These are phyloP conservation scores for Andrena haemorrhoa DNA, from an alignment of 2,888 invertebrate genomes.

Conservation along the genomic window DNA sequence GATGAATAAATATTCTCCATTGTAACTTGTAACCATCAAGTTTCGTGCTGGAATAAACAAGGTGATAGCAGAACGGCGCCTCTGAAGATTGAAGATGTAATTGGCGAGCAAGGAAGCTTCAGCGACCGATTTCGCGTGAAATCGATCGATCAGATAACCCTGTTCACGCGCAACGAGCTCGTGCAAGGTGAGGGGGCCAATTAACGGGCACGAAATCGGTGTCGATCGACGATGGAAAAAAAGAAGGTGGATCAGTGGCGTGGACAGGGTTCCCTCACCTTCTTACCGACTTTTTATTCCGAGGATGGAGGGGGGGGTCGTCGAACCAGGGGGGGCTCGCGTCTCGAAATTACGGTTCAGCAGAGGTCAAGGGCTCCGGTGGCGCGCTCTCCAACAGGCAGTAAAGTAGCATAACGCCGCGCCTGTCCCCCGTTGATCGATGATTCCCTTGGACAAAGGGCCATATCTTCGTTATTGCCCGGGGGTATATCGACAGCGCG, in stretches of 20 bases:
- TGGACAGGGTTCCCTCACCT: too few species aligned
- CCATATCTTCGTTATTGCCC: slow-evolving; percentile 68
- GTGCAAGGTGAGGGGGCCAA: slow-evolving; percentile 15
- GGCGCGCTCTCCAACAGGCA: slow-evolving; percentile 64
- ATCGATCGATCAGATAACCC: slow-evolving; percentile 7
- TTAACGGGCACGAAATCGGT: slow-evolving; percentile 63
- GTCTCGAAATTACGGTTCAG: slow-evolving; percentile 56
- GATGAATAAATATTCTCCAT: too few species aligned
- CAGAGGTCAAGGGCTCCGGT: slow-evolving; percentile 60
- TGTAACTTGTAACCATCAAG: too few species aligned
- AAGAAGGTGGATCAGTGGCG: too few species aligned
- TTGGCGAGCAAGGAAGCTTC: too few species aligned
- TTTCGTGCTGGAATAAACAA: too few species aligned
- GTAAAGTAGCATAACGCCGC: slow-evolving; percentile 63
- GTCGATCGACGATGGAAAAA: slow-evolving; percentile 56
- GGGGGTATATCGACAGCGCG: slow-evolving; percentile 47
- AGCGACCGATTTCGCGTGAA: too few species aligned
- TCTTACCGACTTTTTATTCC: too few species aligned
- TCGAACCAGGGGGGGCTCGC: slow-evolving; percentile 45
- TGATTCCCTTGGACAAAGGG: slow-evolving; percentile 70
- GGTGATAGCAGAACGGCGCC: too few species aligned
- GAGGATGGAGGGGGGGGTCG: slow-evolving; percentile 32
- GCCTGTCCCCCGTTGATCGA: slow-evolving; percentile 68
- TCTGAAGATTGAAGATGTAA: too few species aligned
- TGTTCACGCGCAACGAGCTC: background rate